Evolutionary conservation across 2,888 invertebrate species (phyloP), one percentile per base, ranked within the genome.

Genomic region (Ptilodon capucinus): DNA sequence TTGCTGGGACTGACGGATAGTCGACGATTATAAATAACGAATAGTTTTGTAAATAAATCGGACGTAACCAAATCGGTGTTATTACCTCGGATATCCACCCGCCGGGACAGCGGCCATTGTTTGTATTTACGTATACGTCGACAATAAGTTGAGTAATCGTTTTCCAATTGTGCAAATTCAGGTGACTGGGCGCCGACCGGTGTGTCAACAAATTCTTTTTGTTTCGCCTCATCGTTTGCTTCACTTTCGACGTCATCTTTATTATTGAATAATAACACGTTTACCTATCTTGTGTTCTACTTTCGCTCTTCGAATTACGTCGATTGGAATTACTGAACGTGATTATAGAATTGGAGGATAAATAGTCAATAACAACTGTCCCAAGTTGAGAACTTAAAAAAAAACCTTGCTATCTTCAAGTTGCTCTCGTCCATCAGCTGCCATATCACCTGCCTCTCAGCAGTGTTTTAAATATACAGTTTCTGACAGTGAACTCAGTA

Each of bases 121-220:
- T 86, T 84, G 79, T 79, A 58, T 84, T 84, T 79, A 78, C 76
- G 57, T 73, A 72, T 74, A 77, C 76, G 68, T 68, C 71, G 74
- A 75, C 77, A 79, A 79, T 82, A 70, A 79, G 77, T 88, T 86
- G 76, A 68, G 88, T 81, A 89, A 89, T 82, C 78, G 74, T 74
- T 77, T 66, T 74, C 74, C 69, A 74, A 69, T 78, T 74, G 65
- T 67, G 76, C 76, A 68, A 70, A 76, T 75, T 85, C 81, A 73
- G 71, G 71, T 77, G 74, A 68, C 75, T 46, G 59, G 68, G 60
- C 66, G 65, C 60, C 59, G 51, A 41, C 56, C 66, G 62, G 62
- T 74, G 75, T 76, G 68, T 79, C 81, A 77, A 78, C 72, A 67
- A 62, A 75, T 69, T 75, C 71, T 75, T 81, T 78, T 75, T 76